Evolutionary conservation across 2,888 invertebrate species (phyloP), one percentile per base, ranked within the genome.

Genomic region (Polydrusus pterygomalis): DNA sequence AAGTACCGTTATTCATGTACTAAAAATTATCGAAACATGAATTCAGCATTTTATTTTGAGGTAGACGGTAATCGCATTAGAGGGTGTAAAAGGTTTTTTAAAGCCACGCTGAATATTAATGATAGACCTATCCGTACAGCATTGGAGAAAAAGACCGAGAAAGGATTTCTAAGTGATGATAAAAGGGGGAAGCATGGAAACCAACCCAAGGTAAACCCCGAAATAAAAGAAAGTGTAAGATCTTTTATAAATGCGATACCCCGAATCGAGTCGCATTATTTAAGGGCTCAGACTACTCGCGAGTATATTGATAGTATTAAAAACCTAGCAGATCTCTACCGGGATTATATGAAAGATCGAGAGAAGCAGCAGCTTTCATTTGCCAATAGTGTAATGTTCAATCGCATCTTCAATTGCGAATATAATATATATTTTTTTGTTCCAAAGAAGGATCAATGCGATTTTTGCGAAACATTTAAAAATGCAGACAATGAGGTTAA

Each of bases 391-490:
- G 43, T 38, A 3, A 62, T 40, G 40, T 62, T 58, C 25, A 62
- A 51, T 45, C 77, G 80, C 40, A 82, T 83, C 77, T 85, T 85
- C 73, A 80, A 81, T 69, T 78, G 64, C 17, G 81, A 83, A 77
- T 84, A 81, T 68, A 84, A 85, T 79, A 81, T 82, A 56, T 79
- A 80, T 34, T 82, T 84, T 70, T 83, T 81, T 64, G 25, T 51
- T 13, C 70, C 75, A 18, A 75, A 75, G 47, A 79, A 77, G 51
- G 83, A 25, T 25, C 25, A 25, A 25, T 25, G 25, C 25, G 25
- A 25, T 3, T 25, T 25, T 25, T 25, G 85, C 75, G 81, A 80
- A 45, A 85, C 49, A 15, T 49, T 8, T 17, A 15, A 49, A 49
- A 49, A 49, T 17, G 17, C 49, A 25, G 25, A 25, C 25, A 25